A percentile compares a stretch with the other conserved stretches of the same genome.
phyloP scores from a whole-genome alignment of 2,797 vertebrate genomes.

The Falco peregrinus region DNA sequence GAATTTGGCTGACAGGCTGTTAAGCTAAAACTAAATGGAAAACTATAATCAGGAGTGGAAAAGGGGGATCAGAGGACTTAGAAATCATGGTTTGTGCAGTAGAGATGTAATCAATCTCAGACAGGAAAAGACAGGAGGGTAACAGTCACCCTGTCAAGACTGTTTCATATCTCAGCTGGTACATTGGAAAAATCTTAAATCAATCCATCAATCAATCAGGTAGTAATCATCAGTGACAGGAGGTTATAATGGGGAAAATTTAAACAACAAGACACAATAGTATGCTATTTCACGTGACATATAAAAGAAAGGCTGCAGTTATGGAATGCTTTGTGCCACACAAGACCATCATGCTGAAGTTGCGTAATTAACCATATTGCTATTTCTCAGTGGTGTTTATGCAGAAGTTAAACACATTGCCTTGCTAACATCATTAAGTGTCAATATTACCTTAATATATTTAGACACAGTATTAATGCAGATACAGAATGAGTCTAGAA shows the following conservation, averaged over 20 bases:
- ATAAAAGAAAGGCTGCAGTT: neutral
- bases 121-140: conserved; percentile 38
- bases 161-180: neutral
- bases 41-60: conserved; percentile 58
- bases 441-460: neutral
- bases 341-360: neutral
- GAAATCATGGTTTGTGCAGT: neutral
- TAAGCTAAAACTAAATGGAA: conserved; percentile 63
- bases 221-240: conserved; percentile 15
- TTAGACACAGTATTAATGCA: neutral
- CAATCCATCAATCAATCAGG: conserved; percentile 31
- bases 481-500: neutral
- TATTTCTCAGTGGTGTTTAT: neutral
- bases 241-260: conserved; percentile 2
- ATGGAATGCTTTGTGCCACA: neutral
- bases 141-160: conserved; percentile 24
- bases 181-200: conserved; percentile 15
- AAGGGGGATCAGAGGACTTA: conserved; percentile 27
- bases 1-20: conserved; percentile 49
- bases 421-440: neutral
- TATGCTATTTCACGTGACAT: conserved; percentile 12
- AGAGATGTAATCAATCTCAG: conserved; percentile 47
- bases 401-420: neutral
- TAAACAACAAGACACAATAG: neutral
- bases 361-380: neutral